Base-by-base conservation (phyloP, 2,888 invertebrate species). In the Himalopsyche anomala region DNA sequence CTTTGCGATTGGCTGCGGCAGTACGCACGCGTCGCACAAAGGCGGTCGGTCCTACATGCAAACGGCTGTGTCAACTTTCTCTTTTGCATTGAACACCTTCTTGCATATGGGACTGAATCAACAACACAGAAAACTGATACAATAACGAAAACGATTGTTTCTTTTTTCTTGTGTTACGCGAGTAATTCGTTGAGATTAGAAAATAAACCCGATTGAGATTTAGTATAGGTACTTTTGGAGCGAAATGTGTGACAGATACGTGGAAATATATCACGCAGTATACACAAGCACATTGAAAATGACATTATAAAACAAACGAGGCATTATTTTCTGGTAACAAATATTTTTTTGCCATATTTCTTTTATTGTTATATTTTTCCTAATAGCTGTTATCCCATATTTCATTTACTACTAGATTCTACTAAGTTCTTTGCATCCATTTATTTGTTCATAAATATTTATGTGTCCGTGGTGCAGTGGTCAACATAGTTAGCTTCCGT, bases 41-140 rank as follows among this genome's bases (percentile, higher is more conserved):
- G 74, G 74, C 74, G 74, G 74, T 36, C 74, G 74, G 38, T 74
- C 36, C 74, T 74, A 74, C 74, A 74, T 74, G 38, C 74, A 74
- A 74, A 74, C 74, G 38, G 74, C 74, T 38, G 38, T 36, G 74
- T 36, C 74, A 74, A 74, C 74, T 74, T 74, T 74, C 74, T 74
- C 74, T 74, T 74, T 74, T 74, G 74, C 74, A 74, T 74, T 74
- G 28, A 74, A 74, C 74, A 74, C 36, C 62, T 19, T 74, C 74
- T 74, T 74, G 36, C 74, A 74, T 74, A 74, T 36, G 36, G 38
- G 38, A 36, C 74, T 12, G 36, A 74, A 74, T 74, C 74, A 74
- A 74, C 36, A 38, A 74, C 69, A 74, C 36, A 74, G 36, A 74
- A 74, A 62, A 62, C 28, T 74, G 28, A 74, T 15, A 28, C 19